These are phyloP conservation scores for Knipowitschia caucasica DNA, from an alignment of 2,797 vertebrate species.

Conservation along the genomic window DNA sequence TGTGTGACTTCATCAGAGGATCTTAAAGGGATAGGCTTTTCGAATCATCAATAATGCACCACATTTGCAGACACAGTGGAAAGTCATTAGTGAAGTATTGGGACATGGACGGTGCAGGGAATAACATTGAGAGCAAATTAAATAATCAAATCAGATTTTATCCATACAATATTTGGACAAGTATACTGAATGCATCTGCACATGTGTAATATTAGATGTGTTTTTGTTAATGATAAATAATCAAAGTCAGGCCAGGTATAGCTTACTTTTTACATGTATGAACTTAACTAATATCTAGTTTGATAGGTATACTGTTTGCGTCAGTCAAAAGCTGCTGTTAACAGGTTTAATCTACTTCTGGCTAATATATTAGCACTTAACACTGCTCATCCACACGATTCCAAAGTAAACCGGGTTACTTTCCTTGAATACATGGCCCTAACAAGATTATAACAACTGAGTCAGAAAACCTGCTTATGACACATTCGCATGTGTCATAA, in stretches of 20 bases:
- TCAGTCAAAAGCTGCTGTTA: conserved; percentile 15
- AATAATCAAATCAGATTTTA: too few relatives aligned
- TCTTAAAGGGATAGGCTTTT: conserved; percentile 20
- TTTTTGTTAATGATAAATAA: too few relatives aligned
- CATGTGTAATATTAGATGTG: too few relatives aligned
- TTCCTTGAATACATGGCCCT: conserved; percentile 37
- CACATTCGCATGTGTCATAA: background rate
- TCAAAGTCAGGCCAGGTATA: background rate
- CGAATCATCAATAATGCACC: conserved; percentile 48
- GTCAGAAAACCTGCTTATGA: background rate
- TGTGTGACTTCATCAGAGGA: conserved; percentile 33
- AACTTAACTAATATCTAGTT: background rate
- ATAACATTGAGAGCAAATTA: too few relatives aligned
- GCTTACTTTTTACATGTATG: background rate
- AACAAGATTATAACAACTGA: conserved; percentile 38
- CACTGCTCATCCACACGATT: conserved; percentile 5
- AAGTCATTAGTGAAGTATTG: background rate
- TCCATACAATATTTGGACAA: background rate
- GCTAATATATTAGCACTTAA: conserved; percentile 22
- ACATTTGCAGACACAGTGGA: conserved; percentile 9
- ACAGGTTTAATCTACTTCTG: conserved; percentile 42
- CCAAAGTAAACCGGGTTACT: conserved; percentile 35
- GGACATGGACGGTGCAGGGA: background rate
- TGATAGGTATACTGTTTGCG: conserved; percentile 15
- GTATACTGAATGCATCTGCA: too few relatives aligned